phyloP scores from a whole-genome alignment of 1,140 invertebrate species.

The Drosophila kanapiae region DNA sequence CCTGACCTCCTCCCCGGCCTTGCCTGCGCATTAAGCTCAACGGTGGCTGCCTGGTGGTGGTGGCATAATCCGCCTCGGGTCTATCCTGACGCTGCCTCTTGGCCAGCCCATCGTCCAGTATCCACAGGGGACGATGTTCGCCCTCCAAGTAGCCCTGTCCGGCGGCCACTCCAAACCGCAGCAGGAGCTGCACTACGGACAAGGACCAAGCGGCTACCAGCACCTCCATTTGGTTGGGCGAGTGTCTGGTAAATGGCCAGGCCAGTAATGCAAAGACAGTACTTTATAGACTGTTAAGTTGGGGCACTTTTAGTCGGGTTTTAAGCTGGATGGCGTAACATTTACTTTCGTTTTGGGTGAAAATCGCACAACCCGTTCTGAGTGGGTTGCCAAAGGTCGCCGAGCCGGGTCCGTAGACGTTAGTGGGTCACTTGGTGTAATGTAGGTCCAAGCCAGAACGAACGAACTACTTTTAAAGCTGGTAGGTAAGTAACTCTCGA shows the following conservation, averaged over 20 bases:
- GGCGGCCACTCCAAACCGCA: neutral
- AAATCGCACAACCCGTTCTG: conserved; percentile 62
- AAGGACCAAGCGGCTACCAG: conserved; percentile 30
- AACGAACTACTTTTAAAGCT: too few species aligned
- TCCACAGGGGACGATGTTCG: conserved; percentile 70
- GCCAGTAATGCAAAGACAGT: neutral
- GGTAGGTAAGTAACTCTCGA: too few species aligned
- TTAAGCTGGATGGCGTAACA: conserved; percentile 21
- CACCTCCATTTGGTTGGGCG: conserved; percentile 43
- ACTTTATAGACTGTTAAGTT: conserved; percentile 47
- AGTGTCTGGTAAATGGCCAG: conserved; percentile 19
- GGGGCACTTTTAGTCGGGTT: neutral
- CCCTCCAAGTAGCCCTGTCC: conserved; percentile 41
- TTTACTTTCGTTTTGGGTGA: conserved; percentile 71
- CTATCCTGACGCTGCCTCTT: conserved; percentile 46
- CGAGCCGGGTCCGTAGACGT: neutral
- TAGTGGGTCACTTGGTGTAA: conserved; percentile 15
- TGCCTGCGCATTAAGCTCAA: neutral
- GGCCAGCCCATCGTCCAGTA: conserved; percentile 68
- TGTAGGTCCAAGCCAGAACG: conserved; percentile 6
- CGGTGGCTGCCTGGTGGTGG: conserved; percentile 25
- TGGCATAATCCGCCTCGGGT: conserved; percentile 37
- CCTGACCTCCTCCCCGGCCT: conserved; percentile 4
- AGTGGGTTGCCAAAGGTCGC: conserved; percentile 28
- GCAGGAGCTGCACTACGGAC: conserved; percentile 5